Conservation (phyloP, 2,113 vertebrate species). For the Dasyornis broadbenti region DNA sequence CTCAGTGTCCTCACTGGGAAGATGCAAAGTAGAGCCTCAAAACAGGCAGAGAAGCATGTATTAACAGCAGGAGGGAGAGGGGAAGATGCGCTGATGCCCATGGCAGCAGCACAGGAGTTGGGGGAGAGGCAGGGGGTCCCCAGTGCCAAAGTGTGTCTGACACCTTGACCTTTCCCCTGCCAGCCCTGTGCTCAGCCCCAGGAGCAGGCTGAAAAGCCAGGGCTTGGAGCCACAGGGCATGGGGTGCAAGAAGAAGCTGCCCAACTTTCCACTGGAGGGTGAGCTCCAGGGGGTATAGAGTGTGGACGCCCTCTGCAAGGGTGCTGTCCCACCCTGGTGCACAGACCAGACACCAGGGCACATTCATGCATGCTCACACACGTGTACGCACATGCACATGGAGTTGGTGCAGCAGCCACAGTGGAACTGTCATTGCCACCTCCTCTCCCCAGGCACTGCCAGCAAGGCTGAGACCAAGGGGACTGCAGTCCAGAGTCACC, state of each 20-base stretch:
- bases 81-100: fast-evolving
- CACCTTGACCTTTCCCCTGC: fast-evolving
- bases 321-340: fast-evolving
- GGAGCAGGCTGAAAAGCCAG: background rate
- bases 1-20: background rate
- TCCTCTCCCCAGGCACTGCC: background rate
- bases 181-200: background rate
- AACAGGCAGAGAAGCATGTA: background rate
- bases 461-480: background rate
- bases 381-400: fast-evolving
- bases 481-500: background rate
- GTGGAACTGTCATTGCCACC: background rate
- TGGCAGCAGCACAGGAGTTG: fast-evolving
- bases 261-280: background rate
- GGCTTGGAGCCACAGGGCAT: fast-evolving
- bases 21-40: background rate
- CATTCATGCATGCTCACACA: background rate
- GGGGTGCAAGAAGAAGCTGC: background rate
- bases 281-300: background rate
- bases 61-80: background rate
- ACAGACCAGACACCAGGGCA: background rate
- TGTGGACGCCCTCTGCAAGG: fast-evolving
- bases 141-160: background rate
- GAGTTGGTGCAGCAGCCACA: background rate
- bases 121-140: background rate